Evolutionary conservation across 37 sponge, comb jelly and placozoan genomes (phyloP), one percentile per base, ranked within the genome.

Genomic region (Hormiphora californensis): DNA sequence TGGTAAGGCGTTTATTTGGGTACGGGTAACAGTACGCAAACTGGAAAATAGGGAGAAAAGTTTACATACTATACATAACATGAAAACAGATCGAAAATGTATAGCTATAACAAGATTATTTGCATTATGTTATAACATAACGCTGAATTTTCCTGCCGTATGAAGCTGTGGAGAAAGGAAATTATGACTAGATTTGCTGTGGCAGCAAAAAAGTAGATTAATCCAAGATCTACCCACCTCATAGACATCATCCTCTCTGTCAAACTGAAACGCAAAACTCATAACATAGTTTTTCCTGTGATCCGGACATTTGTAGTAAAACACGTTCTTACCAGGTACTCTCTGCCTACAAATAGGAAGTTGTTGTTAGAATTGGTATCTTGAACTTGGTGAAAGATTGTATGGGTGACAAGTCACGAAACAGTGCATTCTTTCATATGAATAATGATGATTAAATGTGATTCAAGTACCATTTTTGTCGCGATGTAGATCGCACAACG

Each of bases 21-120:
- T 97, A 97, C 0, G 98, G 94, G 85, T 90, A 97, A 88, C 94
- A 89, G 89, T 97, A 97, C 32, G 98, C 90, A 89, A 97, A 97
- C 92, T 97, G 89, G 5, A 87, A 87, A 37, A 49, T 25, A 11
- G 17, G 65, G 12, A 19, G 12, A 21, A 17, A 21, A 19, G 31
- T 63, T 63, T 63, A 63, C 11, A 21, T 63, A 32, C 31, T 11
- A 63, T n/a, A n/a, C n/a, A n/a, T n/a, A n/a, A n/a, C n/a, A n/a
- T n/a, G n/a, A n/a, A n/a, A n/a, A n/a, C n/a, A n/a, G n/a, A n/a
- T n/a, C n/a, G n/a, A n/a, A n/a, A n/a, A n/a, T n/a, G n/a, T n/a
- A n/a, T n/a, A n/a, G n/a, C n/a, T n/a, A n/a, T n/a, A n/a, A n/a
- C n/a, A n/a, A n/a, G n/a, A n/a, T n/a, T n/a, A n/a, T n/a, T n/a